Evolutionary conservation across 2,113 vertebrate genomes (phyloP), one percentile per base, ranked within the genome.

Genomic region (Thomomys bottae): DNA sequence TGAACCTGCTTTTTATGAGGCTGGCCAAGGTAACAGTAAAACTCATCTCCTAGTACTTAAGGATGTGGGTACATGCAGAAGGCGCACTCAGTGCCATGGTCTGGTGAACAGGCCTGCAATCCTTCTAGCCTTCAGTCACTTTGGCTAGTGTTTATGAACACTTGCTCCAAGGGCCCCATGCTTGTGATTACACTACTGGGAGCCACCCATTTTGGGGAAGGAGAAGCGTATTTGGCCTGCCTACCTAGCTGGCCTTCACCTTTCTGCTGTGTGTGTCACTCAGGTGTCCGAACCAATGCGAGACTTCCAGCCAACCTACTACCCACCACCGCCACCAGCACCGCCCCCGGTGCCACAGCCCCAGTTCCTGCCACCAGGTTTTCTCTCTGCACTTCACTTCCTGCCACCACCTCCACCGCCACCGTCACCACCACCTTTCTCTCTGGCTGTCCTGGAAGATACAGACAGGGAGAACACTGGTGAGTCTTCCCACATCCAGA

Each of bases 351-450:
- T 8, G 2, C n/a, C 96, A 11, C 92, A 91, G 61, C 93, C 70
- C 57, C 97, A 79, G 14, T 96, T 97, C 83, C 97, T 98, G 67
- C 96, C 98, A 0, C 96, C 94, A 3, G 80, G 94, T 59, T 97
- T 97, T 88, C 94, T 98, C 54, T 95, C 97, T 34, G 97, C 95
- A 14, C 93, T 98, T 89, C 97, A 95, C 66, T 96, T 97, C 76
- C 94, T 98, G 28, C 97, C 97, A 0, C 94, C 96, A 0, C 94
- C 97, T 0, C 96, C 97, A 0, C 97, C 96, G 0, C 92, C 96
- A 0, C 95, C 97, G 0, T 94, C 97, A 0, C 96, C 97, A 0
- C 93, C 95, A 0, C 1, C 94, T 15, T 93, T 93, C 89, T 93
- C 94, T 0, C 67, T 98, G 90, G 94, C 96, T 0, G 0, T 97